Evolutionary conservation across 2,113 vertebrate genomes (phyloP), one percentile per base, ranked within the genome.

Genomic region (Lipotes vexillifer): DNA sequence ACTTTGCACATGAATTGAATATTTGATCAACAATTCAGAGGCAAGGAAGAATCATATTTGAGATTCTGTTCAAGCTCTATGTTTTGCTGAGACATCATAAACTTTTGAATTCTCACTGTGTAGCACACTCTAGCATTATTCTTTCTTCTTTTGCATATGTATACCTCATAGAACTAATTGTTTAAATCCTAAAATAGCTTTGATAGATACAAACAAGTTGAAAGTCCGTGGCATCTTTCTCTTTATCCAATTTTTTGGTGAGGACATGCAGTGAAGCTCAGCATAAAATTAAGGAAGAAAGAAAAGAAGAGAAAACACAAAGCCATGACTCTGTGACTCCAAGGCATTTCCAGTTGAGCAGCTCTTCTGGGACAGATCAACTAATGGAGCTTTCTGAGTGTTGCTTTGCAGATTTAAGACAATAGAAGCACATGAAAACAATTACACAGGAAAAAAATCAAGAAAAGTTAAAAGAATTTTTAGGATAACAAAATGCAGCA

Each of bases 131-230:
- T 61, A n/a, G 15, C 14, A 14, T 20, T 96, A 80, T 46, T 52
- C 12, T 33, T 82, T 41, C 74, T 80, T 77, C 21, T 44, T 91
- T 81, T 72, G 52, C 18, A 27, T 38, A 49, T 90, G n/a, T 44
- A 25, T 83, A 36, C 83, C 25, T 74, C 25, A 66, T 38, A 59
- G 36, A 90, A 86, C 27, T 55, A 68, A 68, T 78, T 90, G 25
- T 75, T 96, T 87, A 90, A 95, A 80, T 65, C 46, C 36, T 83
- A 33, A 90, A 88, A 68, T 61, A 90, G 63, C 46, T 86, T 78
- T 29, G 74, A 82, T 27, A 90, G 15, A 78, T 68, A 88, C n/a
- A 78, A 95, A 68, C 5, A 82, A 82, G 33, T 38, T 68, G 29
- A 87, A 66, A 0, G 0, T 92, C 33, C 6, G 15, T 57, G 38